A percentile compares a stretch with the other conserved stretches of the same genome.
Evolutionary conservation across 2,113 vertebrate genomes (phyloP).

Genomic region (Sapayoa aenigma): DNA sequence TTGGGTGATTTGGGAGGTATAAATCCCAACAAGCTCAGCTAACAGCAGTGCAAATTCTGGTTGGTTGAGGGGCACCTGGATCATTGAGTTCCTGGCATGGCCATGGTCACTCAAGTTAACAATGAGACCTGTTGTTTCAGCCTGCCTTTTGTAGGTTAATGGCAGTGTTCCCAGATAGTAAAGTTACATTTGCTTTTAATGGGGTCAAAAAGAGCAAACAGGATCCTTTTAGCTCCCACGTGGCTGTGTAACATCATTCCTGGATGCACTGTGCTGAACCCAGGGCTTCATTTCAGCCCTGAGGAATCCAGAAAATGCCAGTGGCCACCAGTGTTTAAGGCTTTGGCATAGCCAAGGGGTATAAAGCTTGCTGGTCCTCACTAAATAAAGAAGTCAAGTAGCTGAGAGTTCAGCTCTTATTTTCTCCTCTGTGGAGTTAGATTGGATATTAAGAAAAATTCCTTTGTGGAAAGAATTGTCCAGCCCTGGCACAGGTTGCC

Average conservation of each 20-base stretch:
- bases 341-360: background rate
- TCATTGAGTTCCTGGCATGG: fast-evolving
- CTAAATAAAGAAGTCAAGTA: background rate
- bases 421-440: background rate
- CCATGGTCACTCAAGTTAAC: background rate
- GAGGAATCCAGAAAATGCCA: fast-evolving
- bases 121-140: background rate
- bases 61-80: background rate
- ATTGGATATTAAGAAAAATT: background rate
- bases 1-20: background rate
- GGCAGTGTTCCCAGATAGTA: background rate
- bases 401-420: background rate
- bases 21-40: background rate
- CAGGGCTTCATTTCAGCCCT: background rate
- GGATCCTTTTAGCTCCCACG: background rate
- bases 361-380: background rate
- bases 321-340: fast-evolving
- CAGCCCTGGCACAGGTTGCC: background rate
- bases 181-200: background rate
- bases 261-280: background rate
- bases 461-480: fast-evolving
- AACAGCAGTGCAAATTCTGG: background rate
- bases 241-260: background rate
- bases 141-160: background rate
- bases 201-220: background rate